phyloP scores from a whole-genome alignment of 1,140 invertebrate species.

The Calephelis nemesis region DNA sequence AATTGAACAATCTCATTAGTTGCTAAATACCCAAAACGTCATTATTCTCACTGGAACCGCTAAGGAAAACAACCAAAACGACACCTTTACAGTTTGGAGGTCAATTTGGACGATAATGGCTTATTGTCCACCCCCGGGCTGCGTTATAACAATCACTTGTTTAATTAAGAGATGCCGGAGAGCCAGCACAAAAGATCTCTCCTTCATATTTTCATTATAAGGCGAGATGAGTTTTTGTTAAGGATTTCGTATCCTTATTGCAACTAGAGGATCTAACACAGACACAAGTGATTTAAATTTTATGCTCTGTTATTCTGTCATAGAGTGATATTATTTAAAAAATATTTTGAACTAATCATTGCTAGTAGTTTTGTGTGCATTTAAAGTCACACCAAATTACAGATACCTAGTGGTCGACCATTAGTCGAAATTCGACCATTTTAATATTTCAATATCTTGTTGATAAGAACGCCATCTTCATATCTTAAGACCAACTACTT shows the following conservation, averaged over 20 bases:
- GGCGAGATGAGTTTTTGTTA: slow-evolving; percentile 14
- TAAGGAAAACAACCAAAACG: slow-evolving; percentile 35
- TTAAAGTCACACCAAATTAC: too few relatives aligned
- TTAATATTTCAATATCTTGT: too few relatives aligned
- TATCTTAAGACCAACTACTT: too few relatives aligned
- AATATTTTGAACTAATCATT: too few relatives aligned
- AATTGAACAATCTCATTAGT: background rate
- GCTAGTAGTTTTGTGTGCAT: too few relatives aligned
- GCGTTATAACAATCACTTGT: slow-evolving; percentile 51
- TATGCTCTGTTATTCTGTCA: background rate
- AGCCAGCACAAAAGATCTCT: slow-evolving; percentile 1
- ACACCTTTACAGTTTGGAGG: slow-evolving; percentile 39
- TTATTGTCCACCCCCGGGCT: slow-evolving; percentile 47
- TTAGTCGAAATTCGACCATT: too few relatives aligned
- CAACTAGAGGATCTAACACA: background rate
- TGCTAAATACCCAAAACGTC: slow-evolving; percentile 7
- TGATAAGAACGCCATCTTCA: too few relatives aligned
- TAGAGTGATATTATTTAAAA: too few relatives aligned
- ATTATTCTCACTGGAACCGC: slow-evolving; percentile 1
- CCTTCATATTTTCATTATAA: slow-evolving; percentile 2
- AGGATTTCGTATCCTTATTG: slow-evolving; percentile 1
- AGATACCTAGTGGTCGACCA: too few relatives aligned
- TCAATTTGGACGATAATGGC: slow-evolving; percentile 48
- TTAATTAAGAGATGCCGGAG: slow-evolving; percentile 53
- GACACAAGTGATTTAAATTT: background rate